Evolutionary conservation across 2,797 vertebrate species (phyloP).

Genomic region (Petrocephalus schoutedeni): DNA sequence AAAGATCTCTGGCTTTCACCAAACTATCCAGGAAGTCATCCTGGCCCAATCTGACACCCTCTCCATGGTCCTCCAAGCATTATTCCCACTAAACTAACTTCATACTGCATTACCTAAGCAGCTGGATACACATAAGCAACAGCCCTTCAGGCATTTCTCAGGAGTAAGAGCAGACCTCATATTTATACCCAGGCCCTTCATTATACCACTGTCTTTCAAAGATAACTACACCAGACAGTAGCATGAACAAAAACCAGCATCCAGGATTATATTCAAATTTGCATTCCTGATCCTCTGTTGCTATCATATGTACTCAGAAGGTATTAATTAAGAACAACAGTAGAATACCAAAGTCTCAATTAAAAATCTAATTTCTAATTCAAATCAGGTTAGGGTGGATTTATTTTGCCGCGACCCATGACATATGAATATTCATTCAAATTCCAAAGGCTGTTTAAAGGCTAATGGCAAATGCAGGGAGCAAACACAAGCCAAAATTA

Average conservation of each 20-base stretch:
- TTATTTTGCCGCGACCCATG: background rate
- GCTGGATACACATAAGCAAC: background rate
- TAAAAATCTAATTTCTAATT: slow-evolving; percentile 11
- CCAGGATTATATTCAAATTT: background rate
- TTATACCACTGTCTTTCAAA: background rate
- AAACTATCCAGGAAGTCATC: background rate
- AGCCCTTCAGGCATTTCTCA: background rate
- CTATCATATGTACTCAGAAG: background rate
- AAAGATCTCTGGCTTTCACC: background rate
- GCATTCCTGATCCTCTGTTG: background rate
- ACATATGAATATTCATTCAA: background rate
- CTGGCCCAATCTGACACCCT: background rate
- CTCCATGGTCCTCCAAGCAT: background rate
- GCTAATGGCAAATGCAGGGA: background rate
- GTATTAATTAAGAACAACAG: slow-evolving; percentile 19
- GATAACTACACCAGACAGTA: background rate
- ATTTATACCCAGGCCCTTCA: background rate
- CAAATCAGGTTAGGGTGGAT: background rate
- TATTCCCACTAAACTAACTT: background rate
- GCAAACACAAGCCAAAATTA: background rate
- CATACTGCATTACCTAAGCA: background rate
- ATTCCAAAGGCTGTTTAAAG: slow-evolving; percentile 9
- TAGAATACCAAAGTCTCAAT: slow-evolving; percentile 6
- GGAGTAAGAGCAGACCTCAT: background rate
- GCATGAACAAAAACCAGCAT: background rate